phyloP scores from a whole-genome alignment of 2,113 vertebrate species.

The Trinectes maculatus region DNA sequence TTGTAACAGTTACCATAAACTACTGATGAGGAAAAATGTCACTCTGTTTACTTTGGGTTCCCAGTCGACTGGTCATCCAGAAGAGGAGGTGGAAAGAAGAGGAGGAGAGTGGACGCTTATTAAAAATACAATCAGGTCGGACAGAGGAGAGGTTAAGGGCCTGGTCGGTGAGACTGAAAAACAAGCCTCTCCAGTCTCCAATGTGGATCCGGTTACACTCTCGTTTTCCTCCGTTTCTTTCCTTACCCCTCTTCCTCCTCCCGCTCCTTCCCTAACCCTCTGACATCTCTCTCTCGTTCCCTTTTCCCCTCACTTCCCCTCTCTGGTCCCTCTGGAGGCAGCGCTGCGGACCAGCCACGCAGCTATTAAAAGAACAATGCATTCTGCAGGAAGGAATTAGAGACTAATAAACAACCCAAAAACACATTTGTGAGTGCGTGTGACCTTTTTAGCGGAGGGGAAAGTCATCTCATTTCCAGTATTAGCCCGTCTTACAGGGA shows the following conservation, averaged over 20 bases:
- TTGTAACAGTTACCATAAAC: too few species aligned
- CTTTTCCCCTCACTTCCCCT: not conserved
- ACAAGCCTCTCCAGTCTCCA: conserved; percentile 42
- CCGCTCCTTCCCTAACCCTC: conserved; percentile 15
- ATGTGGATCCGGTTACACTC: conserved; percentile 54
- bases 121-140: conserved; percentile 59
- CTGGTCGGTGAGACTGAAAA: conserved; percentile 60
- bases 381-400: conserved; percentile 58
- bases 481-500: conserved; percentile 32
- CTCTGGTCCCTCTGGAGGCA: conserved; percentile 22
- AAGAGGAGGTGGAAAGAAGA: conserved; percentile 30
- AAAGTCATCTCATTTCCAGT: conserved; percentile 50
- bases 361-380: conserved; percentile 52
- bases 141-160: conserved; percentile 32
- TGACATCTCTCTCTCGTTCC: conserved; percentile 16
- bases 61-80: conserved; percentile 40
- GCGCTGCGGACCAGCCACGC: conserved; percentile 12
- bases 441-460: conserved; percentile 50
- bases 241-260: conserved; percentile 26
- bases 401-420: conserved; percentile 57
- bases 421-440: conserved; percentile 48
- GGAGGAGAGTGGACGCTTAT: conserved; percentile 45
- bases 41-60: conserved; percentile 22
- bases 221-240: conserved; percentile 48
- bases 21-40: too few species aligned